Conservation (phyloP, 2,113 vertebrate species). For the Orientallactaga bullata region DNA sequence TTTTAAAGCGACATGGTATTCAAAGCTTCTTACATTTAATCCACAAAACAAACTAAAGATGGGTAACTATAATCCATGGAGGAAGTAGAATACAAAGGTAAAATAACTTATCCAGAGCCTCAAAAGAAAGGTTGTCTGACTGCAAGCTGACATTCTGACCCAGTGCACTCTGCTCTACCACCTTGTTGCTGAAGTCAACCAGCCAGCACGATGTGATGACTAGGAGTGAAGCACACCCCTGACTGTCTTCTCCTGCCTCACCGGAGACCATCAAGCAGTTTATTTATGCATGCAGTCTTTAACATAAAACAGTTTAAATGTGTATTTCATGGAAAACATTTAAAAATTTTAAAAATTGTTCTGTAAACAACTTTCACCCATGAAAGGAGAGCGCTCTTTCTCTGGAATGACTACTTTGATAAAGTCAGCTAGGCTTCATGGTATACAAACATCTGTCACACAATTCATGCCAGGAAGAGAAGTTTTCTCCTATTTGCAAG, state of each 20-base stretch:
- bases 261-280: background rate
- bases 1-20: background rate
- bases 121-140: background rate
- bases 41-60: background rate
- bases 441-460: constrained; percentile 19
- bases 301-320: background rate
- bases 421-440: background rate
- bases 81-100: background rate
- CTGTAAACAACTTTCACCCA: background rate
- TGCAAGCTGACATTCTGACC: background rate
- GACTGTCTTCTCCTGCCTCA: background rate
- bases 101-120: background rate
- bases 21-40: background rate
- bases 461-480: constrained; percentile 21
- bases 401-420: background rate
- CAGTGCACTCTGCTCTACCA: background rate
- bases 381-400: background rate
- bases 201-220: background rate
- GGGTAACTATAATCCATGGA: background rate
- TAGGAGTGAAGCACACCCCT: rapidly evolving
- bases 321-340: background rate
- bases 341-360: background rate
- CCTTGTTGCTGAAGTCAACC: background rate
- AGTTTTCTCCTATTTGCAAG: constrained; percentile 12
- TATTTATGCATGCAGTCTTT: background rate